Base-by-base conservation (phyloP, 2,888 invertebrate species). In the Macaria liturata region DNA sequence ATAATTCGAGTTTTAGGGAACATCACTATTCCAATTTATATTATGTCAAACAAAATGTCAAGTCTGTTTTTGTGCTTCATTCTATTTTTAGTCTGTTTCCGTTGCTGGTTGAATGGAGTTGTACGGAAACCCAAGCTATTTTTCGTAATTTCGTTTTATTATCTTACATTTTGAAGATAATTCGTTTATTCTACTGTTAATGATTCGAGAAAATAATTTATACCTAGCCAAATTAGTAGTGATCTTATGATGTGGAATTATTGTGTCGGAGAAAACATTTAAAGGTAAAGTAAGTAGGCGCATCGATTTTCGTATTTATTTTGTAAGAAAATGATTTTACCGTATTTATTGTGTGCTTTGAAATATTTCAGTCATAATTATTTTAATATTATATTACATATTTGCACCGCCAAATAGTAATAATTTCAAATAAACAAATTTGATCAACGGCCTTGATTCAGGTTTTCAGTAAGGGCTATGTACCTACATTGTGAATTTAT, bases 271-370 rank as follows among this genome's bases (percentile, higher is more conserved):
- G 73, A 72, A 80, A 72, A 66, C 69, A 67, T 71, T 0, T 66
- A 61, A 69, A 76, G 76, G 76, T 76, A 76, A 52, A 65, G 64
- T 49, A 55, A 20, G 20, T 39, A 64, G 65, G 40, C 59, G 54
- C 69, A 76, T 76, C 75, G 76, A 76, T 76, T 75, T 76, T 74
- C 34, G 66, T 66, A 60, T 68, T 68, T 69, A 69, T 61, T 64
- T 65, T 51, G 30, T 30, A 20, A 45, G 4, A 44, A 44, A 43
- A 4, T 8, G 0, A 20, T 6, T 34, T 20, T 44, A 9, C 30
- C 34, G 9, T 50, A 34, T 20, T 20, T 20, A 20, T 20, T 20
- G 20, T 20, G 20, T 20, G 20, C 20, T 20, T 20, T 20, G 20
- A 20, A 20, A 20, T 20, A 20, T 20, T 20, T 20, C 20, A 20